Evolutionary conservation across 2,797 vertebrate species (phyloP).

Genomic region (Crocidura indochinensis): DNA sequence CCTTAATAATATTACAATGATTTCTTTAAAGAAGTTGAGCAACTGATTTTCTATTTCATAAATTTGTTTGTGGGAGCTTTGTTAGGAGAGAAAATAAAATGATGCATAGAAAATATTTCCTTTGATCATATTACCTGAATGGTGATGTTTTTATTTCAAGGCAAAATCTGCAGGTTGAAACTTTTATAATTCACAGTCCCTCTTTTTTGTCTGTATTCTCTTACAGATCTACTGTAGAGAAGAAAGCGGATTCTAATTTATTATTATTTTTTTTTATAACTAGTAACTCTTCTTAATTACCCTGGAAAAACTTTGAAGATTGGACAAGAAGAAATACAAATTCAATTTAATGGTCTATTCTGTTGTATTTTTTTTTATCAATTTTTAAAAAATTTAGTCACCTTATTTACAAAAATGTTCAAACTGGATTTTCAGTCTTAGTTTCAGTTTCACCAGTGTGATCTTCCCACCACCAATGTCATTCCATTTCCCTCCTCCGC

Average conservation of each 20-base stretch:
- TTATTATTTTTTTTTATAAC: not conserved
- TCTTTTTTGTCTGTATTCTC: not conserved
- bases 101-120: constrained; percentile 28
- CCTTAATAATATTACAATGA: constrained; percentile 16
- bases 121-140: constrained; percentile 32
- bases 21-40: not conserved
- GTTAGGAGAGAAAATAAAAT: not conserved
- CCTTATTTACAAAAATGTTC: no score
- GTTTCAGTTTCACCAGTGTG: no score
- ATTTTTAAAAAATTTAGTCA: no score
- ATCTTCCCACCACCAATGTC: no score
- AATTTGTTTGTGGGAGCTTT: not conserved
- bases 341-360: constrained; percentile 18
- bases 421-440: no score
- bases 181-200: not conserved
- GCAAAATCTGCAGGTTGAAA: constrained; percentile 6
- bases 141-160: constrained; percentile 14
- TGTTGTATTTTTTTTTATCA: constrained; percentile 24
- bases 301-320: not conserved
- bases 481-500: no score
- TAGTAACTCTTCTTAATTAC: constrained; percentile 27
- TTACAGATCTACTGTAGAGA: not conserved
- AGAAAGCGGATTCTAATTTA: not conserved
- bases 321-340: not conserved
- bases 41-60: constrained; percentile 21